Base-by-base conservation (phyloP, 2,888 invertebrate genomes). In the Trichopoda pennipes region DNA sequence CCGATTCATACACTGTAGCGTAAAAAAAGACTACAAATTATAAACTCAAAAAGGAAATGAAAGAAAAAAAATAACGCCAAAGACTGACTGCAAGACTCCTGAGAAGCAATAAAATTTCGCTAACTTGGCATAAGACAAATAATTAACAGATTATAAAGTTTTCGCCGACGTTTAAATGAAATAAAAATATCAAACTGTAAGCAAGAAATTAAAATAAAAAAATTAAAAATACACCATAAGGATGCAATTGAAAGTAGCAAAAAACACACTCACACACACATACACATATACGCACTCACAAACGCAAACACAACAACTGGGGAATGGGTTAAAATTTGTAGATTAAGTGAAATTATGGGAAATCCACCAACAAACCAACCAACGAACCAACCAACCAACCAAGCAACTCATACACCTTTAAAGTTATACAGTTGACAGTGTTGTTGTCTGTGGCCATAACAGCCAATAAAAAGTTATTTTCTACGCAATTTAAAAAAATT, bases 121-220 rank as follows among this genome's bases (percentile, higher is more conserved):
- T 81, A 83, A 85, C 84, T 85, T 85, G 83, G 86, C 85, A 87
- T 85, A 86, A 87, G 87, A 87, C 86, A 88, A 87, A 88, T 88
- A 88, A 88, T 88, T 88, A 88, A 88, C 87, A 86, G 87, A 88
- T 88, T 88, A 85, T 84, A 87, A 87, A 86, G 84, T 87, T 87
- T 86, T 85, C 84, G 83, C 84, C 84, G 84, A 85, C 81, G 83
- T 84, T 85, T 85, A 85, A 84, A 85, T 83, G 83, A 85, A 78
- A 83, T 80, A 83, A 81, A 81, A 83, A 78, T 51, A 60, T 44
- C 58, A 38, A 83, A 77, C 49, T 63, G 63, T 60, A 47, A 72
- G 32, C 60, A 73, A 55, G 56, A 60, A 73, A 47, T 55, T 42
- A 23, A 14, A 42, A 44, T 9, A 23, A 61, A 23, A 23, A 21